Conservation (phyloP, 2,888 invertebrate species). For the Galerucella pusilla region DNA sequence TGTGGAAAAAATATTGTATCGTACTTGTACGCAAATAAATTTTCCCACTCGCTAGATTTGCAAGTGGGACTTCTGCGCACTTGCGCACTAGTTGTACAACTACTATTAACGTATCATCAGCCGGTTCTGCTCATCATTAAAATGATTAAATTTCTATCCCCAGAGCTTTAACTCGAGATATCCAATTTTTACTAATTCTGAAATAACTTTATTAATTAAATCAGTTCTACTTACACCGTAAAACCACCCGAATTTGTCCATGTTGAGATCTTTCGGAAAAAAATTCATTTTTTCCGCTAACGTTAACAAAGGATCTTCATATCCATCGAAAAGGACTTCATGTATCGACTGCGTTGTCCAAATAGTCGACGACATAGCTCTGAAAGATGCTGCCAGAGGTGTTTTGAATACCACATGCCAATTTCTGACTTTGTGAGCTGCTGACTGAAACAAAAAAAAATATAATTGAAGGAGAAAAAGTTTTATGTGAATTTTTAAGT, state of each 20-base stretch:
- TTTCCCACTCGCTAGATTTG: no score
- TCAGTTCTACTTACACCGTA: conserved; percentile 69
- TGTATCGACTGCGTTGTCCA: conserved; percentile 73
- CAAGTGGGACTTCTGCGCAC: no score
- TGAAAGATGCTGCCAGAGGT: conserved; percentile 71
- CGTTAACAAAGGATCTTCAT: conserved; percentile 78
- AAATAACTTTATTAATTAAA: not conserved
- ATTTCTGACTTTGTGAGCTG: conserved; percentile 70
- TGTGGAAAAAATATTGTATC: no score
- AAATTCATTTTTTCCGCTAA: conserved; percentile 72
- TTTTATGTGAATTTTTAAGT: no score
- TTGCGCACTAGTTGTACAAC: no score
- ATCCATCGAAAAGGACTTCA: conserved; percentile 84
- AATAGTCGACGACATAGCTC: conserved; percentile 68
- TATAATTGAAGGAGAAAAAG: no score
- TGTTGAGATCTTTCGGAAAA: conserved; percentile 67
- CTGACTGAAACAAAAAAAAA: conserved; percentile 65
- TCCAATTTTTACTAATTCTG: no score
- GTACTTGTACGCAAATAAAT: no score
- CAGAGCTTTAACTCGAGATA: no score
- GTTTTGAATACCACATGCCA: conserved; percentile 71
- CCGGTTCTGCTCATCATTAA: no score
- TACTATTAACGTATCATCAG: no score
- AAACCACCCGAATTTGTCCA: conserved; percentile 89
- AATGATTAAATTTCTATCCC: no score